phyloP scores from a whole-genome alignment of 2,113 vertebrate genomes.

The Pimephales promelas region DNA sequence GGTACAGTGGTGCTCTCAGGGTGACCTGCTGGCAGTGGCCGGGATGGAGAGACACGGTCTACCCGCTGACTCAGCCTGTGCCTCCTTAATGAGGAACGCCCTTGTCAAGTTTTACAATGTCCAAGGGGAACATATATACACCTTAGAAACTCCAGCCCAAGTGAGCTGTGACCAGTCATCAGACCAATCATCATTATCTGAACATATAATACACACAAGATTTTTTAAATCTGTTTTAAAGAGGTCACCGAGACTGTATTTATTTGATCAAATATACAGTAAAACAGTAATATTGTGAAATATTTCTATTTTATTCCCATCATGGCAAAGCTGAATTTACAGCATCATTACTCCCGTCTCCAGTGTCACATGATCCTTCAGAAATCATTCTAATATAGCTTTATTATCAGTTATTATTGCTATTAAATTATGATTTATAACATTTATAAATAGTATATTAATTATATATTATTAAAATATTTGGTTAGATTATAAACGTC shows the following conservation, averaged over 20 bases:
- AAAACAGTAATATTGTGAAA: not conserved
- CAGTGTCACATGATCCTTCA: not conserved
- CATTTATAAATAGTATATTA: no score
- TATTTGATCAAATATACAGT: not conserved
- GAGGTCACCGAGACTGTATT: not conserved
- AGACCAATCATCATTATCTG: not conserved
- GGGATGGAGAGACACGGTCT: slow-evolving; percentile 91
- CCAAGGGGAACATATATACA: slow-evolving; percentile 96
- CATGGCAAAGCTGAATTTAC: not conserved
- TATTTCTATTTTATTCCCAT: not conserved
- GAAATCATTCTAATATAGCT: not conserved
- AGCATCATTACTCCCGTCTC: not conserved
- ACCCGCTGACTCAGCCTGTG: slow-evolving; percentile 78
- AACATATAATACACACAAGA: not conserved
- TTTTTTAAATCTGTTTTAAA: not conserved
- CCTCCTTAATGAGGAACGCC: slow-evolving; percentile 85
- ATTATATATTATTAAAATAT: no score
- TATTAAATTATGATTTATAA: not conserved
- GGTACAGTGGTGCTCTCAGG: slow-evolving; percentile 97
- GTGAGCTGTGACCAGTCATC: slow-evolving; percentile 65
- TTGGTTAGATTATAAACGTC: no score
- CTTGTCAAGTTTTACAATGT: slow-evolving; percentile 97
- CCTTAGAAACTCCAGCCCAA: slow-evolving; percentile 94
- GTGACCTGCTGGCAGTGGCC: slow-evolving; percentile 94
- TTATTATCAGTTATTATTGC: not conserved